Percentiles rank a stretch among this genome's conserved stretches.
Evolutionary conservation across 2,888 invertebrate genomes (phyloP).

Genomic region (Portevinia maculata): DNA sequence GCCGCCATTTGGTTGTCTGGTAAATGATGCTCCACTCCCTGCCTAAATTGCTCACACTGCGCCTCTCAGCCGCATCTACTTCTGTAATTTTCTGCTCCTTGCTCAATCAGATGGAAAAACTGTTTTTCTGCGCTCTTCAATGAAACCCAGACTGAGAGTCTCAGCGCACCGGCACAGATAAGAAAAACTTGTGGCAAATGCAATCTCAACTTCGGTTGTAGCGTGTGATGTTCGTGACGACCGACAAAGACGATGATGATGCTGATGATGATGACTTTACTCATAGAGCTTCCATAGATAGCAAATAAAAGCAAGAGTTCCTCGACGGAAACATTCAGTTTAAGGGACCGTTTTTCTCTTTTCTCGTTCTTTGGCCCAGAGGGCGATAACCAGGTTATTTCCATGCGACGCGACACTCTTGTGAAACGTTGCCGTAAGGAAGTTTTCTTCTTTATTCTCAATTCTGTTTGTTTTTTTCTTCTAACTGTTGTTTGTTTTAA

Average conservation of each 20-base stretch:
- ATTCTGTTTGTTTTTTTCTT: conserved; percentile 56
- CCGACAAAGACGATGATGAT: conserved; percentile 2
- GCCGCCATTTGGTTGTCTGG: conserved; percentile 21
- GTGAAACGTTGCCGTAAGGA: conserved; percentile 29
- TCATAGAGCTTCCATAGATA: conserved; percentile 50
- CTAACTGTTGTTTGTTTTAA: conserved; percentile 14
- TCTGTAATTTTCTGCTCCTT: conserved; percentile 46
- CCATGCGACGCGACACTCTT: conserved; percentile 57
- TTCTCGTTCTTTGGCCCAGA: conserved; percentile 21
- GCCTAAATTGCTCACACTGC: conserved; percentile 46
- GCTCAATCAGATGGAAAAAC: conserved; percentile 70
- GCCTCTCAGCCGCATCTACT: conserved; percentile 37
- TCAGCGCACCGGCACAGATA: conserved; percentile 48
- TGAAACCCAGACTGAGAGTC: conserved; percentile 13
- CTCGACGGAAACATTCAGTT: conserved; percentile 55
- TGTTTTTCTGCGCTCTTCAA: conserved; percentile 22
- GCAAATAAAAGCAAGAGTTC: conserved; percentile 27
- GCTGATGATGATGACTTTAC: conserved; percentile 69
- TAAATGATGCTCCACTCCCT: conserved; percentile 42
- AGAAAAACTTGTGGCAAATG: conserved; percentile 71
- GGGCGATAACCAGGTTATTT: conserved; percentile 66
- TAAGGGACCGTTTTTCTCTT: conserved; percentile 8
- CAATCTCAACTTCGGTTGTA: conserved; percentile 66
- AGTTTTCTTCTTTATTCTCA: not conserved
- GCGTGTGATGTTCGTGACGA: conserved; percentile 50